Evolutionary conservation across 2,113 vertebrate genomes (phyloP).

Genomic region (Scalopus aquaticus): DNA sequence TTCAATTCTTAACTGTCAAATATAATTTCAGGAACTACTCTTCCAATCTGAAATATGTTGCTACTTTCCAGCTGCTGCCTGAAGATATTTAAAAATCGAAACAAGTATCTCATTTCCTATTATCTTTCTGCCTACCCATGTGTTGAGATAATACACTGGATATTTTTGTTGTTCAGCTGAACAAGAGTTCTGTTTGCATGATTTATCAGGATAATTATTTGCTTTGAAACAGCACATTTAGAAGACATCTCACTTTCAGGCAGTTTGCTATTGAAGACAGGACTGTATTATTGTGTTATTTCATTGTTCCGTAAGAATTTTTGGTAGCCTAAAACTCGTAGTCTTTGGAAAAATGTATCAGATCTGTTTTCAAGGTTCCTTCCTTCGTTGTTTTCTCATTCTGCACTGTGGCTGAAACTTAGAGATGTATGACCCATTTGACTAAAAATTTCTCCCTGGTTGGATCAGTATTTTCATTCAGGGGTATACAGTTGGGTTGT

Average conservation of each 20-base stretch:
- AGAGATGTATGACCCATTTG: background rate
- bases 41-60: background rate
- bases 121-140: slow-evolving; percentile 8
- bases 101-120: slow-evolving; percentile 22
- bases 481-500: background rate
- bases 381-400: background rate
- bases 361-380: background rate
- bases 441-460: background rate
- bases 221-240: slow-evolving; percentile 31
- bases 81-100: slow-evolving; percentile 32
- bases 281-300: background rate
- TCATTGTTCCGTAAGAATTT: background rate
- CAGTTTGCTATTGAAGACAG: background rate
- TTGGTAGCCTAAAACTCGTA: background rate
- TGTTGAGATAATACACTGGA: slow-evolving; percentile 30
- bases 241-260: slow-evolving; percentile 37
- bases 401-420: background rate
- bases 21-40: background rate
- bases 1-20: background rate
- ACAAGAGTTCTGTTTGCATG: slow-evolving; percentile 41
- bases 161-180: slow-evolving; percentile 54
- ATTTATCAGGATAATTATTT: slow-evolving; percentile 64
- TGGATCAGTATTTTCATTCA: background rate
- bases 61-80: slow-evolving; percentile 5
- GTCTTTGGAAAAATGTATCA: background rate